Percentiles rank a stretch among this genome's conserved stretches.
phyloP scores from a whole-genome alignment of 2,797 vertebrate species.

The Paratrypauchen microcephalus region DNA sequence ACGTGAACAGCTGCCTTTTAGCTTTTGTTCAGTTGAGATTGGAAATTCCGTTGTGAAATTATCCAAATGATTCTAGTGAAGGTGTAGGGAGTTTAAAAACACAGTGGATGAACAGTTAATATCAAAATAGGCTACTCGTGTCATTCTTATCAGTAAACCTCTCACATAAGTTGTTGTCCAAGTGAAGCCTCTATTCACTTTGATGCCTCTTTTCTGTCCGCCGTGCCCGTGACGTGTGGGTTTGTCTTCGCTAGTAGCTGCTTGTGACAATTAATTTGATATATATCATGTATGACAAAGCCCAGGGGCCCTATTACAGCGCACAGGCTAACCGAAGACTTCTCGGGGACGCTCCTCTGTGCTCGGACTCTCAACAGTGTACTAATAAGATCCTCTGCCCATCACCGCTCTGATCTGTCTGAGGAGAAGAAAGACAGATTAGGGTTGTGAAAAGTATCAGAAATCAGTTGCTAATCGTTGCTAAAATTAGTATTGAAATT shows the following conservation, averaged over 20 bases:
- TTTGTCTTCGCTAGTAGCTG: conserved; percentile 30
- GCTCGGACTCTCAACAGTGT: conserved; percentile 35
- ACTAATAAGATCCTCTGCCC: conserved; percentile 42
- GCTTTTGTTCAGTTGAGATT: no score
- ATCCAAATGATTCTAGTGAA: no score
- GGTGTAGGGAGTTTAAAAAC: no score
- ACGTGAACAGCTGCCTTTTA: no score
- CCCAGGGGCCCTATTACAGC: conserved; percentile 57
- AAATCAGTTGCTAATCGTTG: no score
- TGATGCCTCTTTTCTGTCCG: conserved; percentile 16
- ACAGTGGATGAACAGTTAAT: no score
- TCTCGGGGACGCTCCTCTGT: conserved; percentile 43
- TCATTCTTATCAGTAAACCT: background rate
- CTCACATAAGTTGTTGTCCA: background rate
- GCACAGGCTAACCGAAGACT: conserved; percentile 38
- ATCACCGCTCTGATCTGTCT: conserved; percentile 24
- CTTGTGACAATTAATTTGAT: conserved; percentile 65
- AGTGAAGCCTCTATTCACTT: background rate
- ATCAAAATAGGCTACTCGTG: no score
- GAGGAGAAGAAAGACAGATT: conserved; percentile 11
- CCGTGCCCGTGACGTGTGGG: conserved; percentile 33
- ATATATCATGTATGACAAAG: conserved; percentile 59
- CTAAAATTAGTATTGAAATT: no score
- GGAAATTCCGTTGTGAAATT: no score
- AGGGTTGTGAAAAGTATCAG: background rate